These are phyloP conservation scores for Campylomormyrus tamandua DNA, from an alignment of 2,113 vertebrate genomes.

Conservation along the genomic window DNA sequence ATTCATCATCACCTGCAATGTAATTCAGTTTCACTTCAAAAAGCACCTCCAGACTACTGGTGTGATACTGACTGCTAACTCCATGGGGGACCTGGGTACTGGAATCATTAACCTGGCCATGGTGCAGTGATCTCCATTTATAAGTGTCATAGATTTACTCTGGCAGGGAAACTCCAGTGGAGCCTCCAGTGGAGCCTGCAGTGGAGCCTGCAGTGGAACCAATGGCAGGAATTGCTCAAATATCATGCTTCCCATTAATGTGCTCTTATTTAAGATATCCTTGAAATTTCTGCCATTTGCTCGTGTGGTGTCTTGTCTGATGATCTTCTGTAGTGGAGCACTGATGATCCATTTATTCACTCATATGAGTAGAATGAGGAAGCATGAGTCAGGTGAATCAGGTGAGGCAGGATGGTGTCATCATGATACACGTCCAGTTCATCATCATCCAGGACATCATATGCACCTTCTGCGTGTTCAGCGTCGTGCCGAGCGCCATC, in stretches of 20 bases:
- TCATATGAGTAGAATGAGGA: neutral
- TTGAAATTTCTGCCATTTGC: neutral
- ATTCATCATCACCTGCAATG: neutral
- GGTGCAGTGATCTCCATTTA: neutral
- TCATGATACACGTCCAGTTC: neutral
- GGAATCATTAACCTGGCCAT: neutral
- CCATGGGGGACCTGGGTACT: neutral
- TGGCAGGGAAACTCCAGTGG: too few species aligned
- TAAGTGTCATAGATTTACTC: neutral
- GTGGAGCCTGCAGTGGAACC: too few species aligned
- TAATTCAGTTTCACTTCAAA: neutral
- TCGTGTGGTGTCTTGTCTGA: too few species aligned
- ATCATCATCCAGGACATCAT: neutral
- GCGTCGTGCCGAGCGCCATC: neutral
- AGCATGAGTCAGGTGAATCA: neutral
- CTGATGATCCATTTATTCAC: too few species aligned
- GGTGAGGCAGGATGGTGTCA: neutral
- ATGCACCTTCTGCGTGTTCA: neutral
- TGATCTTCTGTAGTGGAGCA: too few species aligned
- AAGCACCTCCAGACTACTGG: neutral
- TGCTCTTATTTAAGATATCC: too few species aligned
- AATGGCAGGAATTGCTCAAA: neutral
- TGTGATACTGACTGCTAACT: neutral
- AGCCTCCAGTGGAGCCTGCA: too few species aligned
- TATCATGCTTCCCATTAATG: too few species aligned